Evolutionary conservation across 2,888 invertebrate genomes (phyloP).

Genomic region (Zhuqinia jingwanae): DNA sequence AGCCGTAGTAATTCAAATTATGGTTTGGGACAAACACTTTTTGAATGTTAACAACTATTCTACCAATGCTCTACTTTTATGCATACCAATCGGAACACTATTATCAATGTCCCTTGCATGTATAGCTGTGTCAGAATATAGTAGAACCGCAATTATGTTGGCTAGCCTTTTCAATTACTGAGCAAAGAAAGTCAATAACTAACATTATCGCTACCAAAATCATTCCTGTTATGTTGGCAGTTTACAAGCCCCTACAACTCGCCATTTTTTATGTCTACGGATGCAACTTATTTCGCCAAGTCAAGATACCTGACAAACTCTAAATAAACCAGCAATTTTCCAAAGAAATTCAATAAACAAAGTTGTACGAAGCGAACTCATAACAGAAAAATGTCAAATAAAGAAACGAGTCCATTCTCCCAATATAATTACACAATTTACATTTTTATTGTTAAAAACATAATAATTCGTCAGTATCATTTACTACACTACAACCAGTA

Average conservation of each 20-base stretch:
- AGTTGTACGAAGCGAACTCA: too few relatives aligned
- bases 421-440: too few relatives aligned
- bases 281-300: neutral
- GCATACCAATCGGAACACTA: slow-evolving; percentile 46
- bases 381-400: too few relatives aligned
- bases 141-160: slow-evolving; percentile 34
- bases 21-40: slow-evolving; percentile 24
- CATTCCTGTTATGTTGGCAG: neutral
- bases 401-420: too few relatives aligned
- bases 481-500: too few relatives aligned
- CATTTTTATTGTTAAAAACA: too few relatives aligned
- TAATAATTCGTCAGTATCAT: too few relatives aligned
- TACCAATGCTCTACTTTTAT: neutral
- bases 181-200: neutral
- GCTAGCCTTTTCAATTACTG: slow-evolving; percentile 40
- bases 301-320: too few relatives aligned
- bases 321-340: too few relatives aligned
- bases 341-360: too few relatives aligned
- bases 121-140: slow-evolving; percentile 18
- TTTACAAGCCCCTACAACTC: slow-evolving; percentile 52
- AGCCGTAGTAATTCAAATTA: slow-evolving; percentile 34
- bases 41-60: neutral
- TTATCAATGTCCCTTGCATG: slow-evolving; percentile 34
- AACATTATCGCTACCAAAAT: neutral
- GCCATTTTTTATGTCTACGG: slow-evolving; percentile 33